Evolutionary conservation across 2,797 vertebrate genomes (phyloP).

Genomic region (Enteromius afrohamiltoni): DNA sequence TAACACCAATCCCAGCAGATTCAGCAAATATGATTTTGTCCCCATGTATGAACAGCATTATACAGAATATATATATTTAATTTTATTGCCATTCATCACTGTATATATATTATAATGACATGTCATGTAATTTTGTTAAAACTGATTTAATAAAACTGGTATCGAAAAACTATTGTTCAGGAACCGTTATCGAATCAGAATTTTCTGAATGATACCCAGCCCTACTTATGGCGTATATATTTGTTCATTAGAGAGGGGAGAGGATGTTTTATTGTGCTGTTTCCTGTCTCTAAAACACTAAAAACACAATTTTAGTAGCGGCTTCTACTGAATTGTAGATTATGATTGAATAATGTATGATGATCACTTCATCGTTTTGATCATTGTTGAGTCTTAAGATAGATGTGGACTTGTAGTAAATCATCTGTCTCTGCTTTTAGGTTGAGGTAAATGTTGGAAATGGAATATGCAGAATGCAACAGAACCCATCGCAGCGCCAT

Average conservation of each 20-base stretch:
- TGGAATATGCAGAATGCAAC: conserved; percentile 82
- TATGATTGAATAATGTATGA: not conserved
- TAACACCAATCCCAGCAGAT: not conserved
- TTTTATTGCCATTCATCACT: not conserved
- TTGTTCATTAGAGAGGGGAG: not conserved
- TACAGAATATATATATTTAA: not conserved
- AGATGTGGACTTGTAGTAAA: not conserved
- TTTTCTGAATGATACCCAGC: no score
- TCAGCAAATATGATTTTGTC: not conserved
- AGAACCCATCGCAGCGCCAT: conserved; percentile 69
- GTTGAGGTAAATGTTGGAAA: conserved; percentile 78
- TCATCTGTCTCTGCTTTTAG: conserved; percentile 50
- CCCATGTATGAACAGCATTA: no score
- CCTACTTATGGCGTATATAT: no score
- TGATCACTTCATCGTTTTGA: not conserved
- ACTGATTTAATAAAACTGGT: no score
- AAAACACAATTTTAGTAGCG: not conserved
- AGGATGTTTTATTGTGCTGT: not conserved
- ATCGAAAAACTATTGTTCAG: no score
- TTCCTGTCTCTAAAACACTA: not conserved
- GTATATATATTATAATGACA: not conserved
- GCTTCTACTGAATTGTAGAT: not conserved
- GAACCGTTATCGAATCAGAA: no score
- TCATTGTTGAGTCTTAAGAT: not conserved
- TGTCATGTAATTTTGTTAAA: no score